phyloP scores from a whole-genome alignment of 2,797 vertebrate genomes.

The Philypnodon macrostomus region DNA sequence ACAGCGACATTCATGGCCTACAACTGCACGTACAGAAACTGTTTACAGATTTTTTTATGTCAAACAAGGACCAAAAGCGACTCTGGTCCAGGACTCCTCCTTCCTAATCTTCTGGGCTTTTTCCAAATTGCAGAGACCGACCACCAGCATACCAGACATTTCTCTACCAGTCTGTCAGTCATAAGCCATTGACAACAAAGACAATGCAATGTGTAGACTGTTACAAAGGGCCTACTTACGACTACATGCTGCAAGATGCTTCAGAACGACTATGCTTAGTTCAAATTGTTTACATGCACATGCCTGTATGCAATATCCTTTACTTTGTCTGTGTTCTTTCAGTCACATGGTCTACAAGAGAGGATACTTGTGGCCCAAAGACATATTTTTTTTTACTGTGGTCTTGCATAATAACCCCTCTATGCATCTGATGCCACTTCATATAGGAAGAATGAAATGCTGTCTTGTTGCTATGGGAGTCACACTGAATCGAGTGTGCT shows the following conservation, averaged over 20 bases:
- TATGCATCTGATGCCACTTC: conserved; percentile 57
- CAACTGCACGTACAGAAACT: conserved; percentile 50
- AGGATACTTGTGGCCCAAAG: conserved; percentile 22
- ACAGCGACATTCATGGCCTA: conserved; percentile 19
- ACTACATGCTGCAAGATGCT: conserved; percentile 65
- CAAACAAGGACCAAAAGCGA: conserved; percentile 64
- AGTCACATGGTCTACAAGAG: conserved; percentile 17
- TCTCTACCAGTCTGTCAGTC: conserved; percentile 51
- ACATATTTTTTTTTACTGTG: conserved; percentile 9
- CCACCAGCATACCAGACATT: conserved; percentile 72
- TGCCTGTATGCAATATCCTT: conserved; percentile 56
- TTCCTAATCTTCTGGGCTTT: conserved; percentile 27
- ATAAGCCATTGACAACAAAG: conserved; percentile 49
- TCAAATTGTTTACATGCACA: conserved; percentile 64
- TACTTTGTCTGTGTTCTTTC: conserved; percentile 15
- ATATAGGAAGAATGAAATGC: conserved; percentile 36
- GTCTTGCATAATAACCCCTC: conserved; percentile 48
- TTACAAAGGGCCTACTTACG: conserved; percentile 53
- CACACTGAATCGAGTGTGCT: conserved; percentile 11
- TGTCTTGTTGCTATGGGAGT: conserved; percentile 18
- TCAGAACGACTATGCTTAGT: conserved; percentile 56
- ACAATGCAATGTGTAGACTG: conserved; percentile 55
- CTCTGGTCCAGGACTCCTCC: conserved; percentile 44
- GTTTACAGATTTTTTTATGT: conserved; percentile 63
- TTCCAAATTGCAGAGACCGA: conserved; percentile 40